phyloP scores from a whole-genome alignment of 2,113 vertebrate genomes.

The Aviceda subcristata region DNA sequence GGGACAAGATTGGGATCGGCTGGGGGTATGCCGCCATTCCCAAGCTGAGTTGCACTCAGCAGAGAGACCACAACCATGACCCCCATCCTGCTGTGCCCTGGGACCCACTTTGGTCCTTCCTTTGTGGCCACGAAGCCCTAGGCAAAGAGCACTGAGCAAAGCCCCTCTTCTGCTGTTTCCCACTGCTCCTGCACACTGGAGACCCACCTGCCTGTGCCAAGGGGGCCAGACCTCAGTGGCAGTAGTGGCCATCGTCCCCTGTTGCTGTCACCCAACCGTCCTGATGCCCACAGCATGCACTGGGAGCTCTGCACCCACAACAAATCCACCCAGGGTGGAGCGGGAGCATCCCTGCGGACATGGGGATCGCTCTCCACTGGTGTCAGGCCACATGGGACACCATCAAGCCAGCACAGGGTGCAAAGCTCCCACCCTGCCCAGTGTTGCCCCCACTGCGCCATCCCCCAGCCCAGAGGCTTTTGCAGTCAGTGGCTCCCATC shows the following conservation, averaged over 20 bases:
- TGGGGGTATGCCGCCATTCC: rapidly evolving
- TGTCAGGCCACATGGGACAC: not conserved
- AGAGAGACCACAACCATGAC: not conserved
- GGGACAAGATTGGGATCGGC: not conserved
- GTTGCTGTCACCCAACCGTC: not conserved
- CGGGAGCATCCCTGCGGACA: not conserved
- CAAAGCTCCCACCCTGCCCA: not conserved
- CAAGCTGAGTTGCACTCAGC: not conserved
- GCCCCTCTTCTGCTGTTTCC: not conserved
- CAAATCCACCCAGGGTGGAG: not conserved
- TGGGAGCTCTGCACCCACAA: not conserved
- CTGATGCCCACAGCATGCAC: rapidly evolving
- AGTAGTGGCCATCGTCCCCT: not conserved
- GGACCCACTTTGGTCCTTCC: not conserved
- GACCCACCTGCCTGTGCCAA: not conserved
- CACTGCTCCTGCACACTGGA: not conserved
- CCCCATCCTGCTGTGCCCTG: rapidly evolving
- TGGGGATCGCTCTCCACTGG: rapidly evolving
- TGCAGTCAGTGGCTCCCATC: rapidly evolving
- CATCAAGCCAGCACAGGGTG: rapidly evolving
- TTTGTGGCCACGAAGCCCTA: not conserved
- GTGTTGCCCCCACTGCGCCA: rapidly evolving
- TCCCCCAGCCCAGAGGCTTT: not conserved
- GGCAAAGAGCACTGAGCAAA: not conserved
- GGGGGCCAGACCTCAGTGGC: not conserved